These are phyloP conservation scores for Limonius californicus DNA, from an alignment of 1,140 invertebrate species.

Conservation along the genomic window DNA sequence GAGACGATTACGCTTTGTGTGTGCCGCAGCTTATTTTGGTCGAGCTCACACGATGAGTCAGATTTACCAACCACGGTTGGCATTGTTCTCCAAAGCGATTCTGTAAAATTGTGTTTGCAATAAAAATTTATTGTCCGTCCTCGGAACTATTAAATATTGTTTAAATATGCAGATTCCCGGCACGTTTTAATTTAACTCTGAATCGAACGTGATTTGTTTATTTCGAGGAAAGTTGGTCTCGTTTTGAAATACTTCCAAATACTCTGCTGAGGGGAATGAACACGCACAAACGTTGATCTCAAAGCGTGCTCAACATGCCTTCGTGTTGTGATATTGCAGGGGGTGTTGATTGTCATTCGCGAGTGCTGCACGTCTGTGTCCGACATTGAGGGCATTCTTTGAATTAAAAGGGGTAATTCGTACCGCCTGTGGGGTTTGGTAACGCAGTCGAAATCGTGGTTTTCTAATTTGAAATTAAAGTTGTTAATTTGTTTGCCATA, in stretches of 20 bases:
- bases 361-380: conserved; percentile 17
- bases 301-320: conserved; percentile 23
- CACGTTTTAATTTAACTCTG: no score
- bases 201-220: no score
- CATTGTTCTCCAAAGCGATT: neutral
- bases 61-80: neutral
- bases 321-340: conserved; percentile 23
- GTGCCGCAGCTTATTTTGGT: conserved; percentile 12
- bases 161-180: no score
- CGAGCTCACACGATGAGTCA: conserved; percentile 11
- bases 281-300: conserved; percentile 18
- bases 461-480: no score
- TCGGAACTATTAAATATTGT: no score
- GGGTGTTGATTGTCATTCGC: conserved; percentile 27
- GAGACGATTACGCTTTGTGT: conserved; percentile 11
- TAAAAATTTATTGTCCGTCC: neutral
- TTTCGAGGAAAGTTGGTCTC: neutral
- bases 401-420: conserved; percentile 11
- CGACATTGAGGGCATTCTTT: conserved; percentile 3
- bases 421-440: neutral
- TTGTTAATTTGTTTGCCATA: no score
- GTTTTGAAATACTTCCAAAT: neutral
- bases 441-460: no score
- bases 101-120: neutral
- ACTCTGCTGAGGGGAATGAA: neutral